Evolutionary conservation across 2,888 invertebrate species (phyloP), one percentile per base, ranked within the genome.

Genomic region (Drosophila neotestacea): DNA sequence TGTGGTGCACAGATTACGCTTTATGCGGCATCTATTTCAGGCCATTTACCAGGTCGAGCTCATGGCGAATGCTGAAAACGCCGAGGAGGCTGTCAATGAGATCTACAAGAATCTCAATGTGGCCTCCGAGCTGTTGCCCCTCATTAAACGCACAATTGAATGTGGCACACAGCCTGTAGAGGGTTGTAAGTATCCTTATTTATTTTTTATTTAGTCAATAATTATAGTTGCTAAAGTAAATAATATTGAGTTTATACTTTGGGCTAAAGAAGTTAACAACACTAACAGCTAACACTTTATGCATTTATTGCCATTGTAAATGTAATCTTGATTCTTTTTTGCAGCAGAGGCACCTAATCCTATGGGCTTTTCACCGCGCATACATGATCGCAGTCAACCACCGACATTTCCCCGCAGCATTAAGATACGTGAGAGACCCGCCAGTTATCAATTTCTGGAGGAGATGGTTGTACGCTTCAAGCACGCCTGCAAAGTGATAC

Each of bases 341-440:
- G 7, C 48, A 92, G 92, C 92, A 55, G 96, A 96, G 83, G 94
- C 95, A 71, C 96, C 96, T 6, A 95, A 95, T 91, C 95, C 96
- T n/a, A 95, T 97, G 94, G 99, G 99, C 0, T 99, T 99, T 93
- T 98, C 99, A 90, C 98, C 98, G 4, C 95, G 98, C 92, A 96
- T 98, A 47, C 99, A 99, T 93, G 98, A 98, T 93, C 95, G 98
- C 46, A 94, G 98, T 54, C 94, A 99, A 61, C 99, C 99, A n/a
- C 98, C 99, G 0, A 98, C 99, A 16, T 99, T 99, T 94, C 99
- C 99, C 0, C 95, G 99, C 22, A 98, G 98, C 92, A 98, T 98
- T 0, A 96, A 97, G 93, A 98, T 99, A 88, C 96, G 96, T 82
- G 95, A 96, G 48, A 93, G 95, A 10, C 89, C 92, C 34, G 92